These are phyloP conservation scores for Odontamblyopus lacepedii DNA, from an alignment of 2,797 vertebrate genomes.

Conservation along the genomic window DNA sequence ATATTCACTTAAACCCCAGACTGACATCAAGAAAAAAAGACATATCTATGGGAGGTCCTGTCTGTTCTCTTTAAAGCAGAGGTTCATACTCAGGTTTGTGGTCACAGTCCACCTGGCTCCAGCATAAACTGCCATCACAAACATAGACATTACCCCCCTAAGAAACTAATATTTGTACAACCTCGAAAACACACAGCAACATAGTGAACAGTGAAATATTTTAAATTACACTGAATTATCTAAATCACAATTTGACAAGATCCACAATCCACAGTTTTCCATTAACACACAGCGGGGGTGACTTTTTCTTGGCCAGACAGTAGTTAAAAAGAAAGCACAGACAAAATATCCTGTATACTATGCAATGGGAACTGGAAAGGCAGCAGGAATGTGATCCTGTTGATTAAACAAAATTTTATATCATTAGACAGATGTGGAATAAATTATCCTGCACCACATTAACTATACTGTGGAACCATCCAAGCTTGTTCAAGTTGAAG, in stretches of 20 bases:
- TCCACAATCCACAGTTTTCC: too few relatives aligned
- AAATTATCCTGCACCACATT: constrained; percentile 11
- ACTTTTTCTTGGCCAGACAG: neutral
- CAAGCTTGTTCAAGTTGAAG: constrained; percentile 24
- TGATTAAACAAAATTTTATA: neutral
- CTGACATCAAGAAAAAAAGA: neutral
- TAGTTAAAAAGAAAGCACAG: neutral
- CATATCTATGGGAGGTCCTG: neutral
- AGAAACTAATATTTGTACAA: constrained; percentile 37
- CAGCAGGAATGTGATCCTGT: constrained; percentile 5
- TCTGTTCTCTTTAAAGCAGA: neutral
- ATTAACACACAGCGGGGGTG: neutral
- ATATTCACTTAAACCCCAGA: neutral
- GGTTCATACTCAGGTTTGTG: neutral
- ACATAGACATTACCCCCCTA: neutral
- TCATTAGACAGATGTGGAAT: constrained; percentile 13
- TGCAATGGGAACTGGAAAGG: neutral
- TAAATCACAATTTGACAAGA: too few relatives aligned
- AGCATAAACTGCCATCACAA: neutral
- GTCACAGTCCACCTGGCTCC: neutral
- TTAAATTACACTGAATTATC: neutral
- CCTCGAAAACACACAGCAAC: constrained; percentile 39
- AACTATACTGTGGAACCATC: constrained; percentile 3
- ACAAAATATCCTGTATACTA: constrained; percentile 28
- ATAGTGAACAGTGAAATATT: neutral